Percentiles rank a stretch among this genome's conserved stretches.
These are phyloP conservation scores for Acropora yongei DNA, from an alignment of 64 coral and sea anemone species.

Conservation along the genomic window DNA sequence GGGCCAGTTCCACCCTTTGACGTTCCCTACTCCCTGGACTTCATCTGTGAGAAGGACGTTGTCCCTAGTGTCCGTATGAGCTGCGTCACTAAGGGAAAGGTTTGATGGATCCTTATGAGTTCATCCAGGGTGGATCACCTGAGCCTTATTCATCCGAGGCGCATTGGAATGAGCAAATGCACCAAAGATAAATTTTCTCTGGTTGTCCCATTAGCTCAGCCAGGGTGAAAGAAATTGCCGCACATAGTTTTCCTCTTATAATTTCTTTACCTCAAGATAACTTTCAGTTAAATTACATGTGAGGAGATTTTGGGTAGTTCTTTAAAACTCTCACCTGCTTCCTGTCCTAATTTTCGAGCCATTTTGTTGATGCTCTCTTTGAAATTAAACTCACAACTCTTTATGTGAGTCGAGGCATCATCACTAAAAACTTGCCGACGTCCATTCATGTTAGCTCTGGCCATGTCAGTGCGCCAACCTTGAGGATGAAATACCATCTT, in stretches of 20 bases:
- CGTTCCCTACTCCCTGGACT: too few species aligned
- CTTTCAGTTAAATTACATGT: neutral
- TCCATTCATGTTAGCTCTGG: too few species aligned
- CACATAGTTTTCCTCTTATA: neutral
- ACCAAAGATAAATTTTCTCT: too few species aligned
- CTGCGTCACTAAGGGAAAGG: neutral
- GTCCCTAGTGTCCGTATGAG: neutral
- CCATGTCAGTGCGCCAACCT: too few species aligned
- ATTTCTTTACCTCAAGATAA: too few species aligned
- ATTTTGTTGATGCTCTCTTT: constrained; percentile 43
- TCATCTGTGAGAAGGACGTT: neutral
- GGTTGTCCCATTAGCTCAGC: too few species aligned
- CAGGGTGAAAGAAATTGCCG: neutral
- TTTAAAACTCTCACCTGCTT: neutral
- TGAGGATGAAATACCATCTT: too few species aligned
- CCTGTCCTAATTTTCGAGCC: neutral
- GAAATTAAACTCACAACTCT: constrained; percentile 52
- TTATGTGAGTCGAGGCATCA: neutral
- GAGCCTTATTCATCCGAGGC: too few species aligned
- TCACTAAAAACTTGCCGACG: too few species aligned
- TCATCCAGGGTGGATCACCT: neutral
- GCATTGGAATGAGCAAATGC: too few species aligned
- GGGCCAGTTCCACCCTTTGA: too few species aligned
- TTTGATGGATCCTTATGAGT: neutral
- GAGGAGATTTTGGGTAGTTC: neutral